Evolutionary conservation across 2,797 vertebrate species (phyloP), one percentile per base, ranked within the genome.

Genomic region (Meriones psammophilus): DNA sequence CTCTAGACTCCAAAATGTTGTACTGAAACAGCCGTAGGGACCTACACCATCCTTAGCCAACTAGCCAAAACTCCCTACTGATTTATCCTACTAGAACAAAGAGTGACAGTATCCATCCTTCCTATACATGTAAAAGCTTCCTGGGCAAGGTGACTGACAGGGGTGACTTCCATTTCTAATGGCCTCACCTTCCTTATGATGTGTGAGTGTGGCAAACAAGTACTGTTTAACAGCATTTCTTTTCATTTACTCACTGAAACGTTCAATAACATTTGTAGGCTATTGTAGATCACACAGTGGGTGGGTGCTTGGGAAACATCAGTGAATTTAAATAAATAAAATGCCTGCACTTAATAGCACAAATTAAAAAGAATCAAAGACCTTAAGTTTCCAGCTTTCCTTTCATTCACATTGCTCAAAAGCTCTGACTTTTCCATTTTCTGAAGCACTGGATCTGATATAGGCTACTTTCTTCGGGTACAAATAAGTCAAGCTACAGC

Each of bases 181-280:
- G 92, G 93, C 64, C 50, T 97, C 92, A 97, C 76, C 88, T 91
- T 96, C 39, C 97, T 83, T 95, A 88, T 94, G 93, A 96, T 85
- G 83, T 96, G 56, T 96, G 73, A 97, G 26, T 89, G 39, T 96
- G 66, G 77, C 56, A 95, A 79, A 36, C 56, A 56, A 87, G 79
- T 89, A 92, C 30, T 84, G 62, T 28, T 71, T 80, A 96, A 81
- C 81, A 94, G 91, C 89, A 89, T 85, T 88, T 84, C 85, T 95
- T 81, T 89, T 78, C 90, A 95, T 69, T 94, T 89, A 94, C 30
- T 94, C 92, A 97, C 33, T 91, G 77, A 95, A 95, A 90, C 92
- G 74, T 96, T 94, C 93, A 88, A 73, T 93, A 90, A 90, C 68
- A 95, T 20, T 93, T 95, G 69, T 22, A 58, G n/a, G 68, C 71